Evolutionary conservation across 2,888 invertebrate genomes (phyloP).

Genomic region (Anorthoa munda): DNA sequence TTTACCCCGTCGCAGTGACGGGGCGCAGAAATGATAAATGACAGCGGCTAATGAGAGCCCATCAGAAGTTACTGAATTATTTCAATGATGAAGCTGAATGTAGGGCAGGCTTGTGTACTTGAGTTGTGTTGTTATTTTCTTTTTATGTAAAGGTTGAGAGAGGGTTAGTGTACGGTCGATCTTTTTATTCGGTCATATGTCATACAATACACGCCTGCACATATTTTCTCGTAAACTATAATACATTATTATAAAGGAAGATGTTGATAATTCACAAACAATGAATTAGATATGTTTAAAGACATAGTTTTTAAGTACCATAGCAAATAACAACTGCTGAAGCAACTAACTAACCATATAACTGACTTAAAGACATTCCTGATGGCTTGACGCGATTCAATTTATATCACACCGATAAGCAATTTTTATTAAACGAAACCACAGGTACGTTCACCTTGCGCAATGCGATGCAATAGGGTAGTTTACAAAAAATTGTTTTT

Average conservation of each 20-base stretch:
- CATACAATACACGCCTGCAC: not conserved
- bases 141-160: slow-evolving; percentile 20
- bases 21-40: slow-evolving; percentile 72
- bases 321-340: not conserved
- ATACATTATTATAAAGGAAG: not conserved
- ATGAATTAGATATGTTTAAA: no score
- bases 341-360: not conserved
- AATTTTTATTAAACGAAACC: no score
- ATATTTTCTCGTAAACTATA: not conserved
- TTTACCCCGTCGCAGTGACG: slow-evolving; percentile 59
- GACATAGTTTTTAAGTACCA: not conserved
- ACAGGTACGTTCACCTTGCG: no score
- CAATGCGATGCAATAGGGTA: no score
- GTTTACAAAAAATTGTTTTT: no score
- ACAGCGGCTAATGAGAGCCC: slow-evolving; percentile 74
- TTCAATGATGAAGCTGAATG: slow-evolving; percentile 70
- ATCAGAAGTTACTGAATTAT: slow-evolving; percentile 77
- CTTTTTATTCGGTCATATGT: not conserved
- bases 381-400: no score
- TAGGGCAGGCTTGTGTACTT: slow-evolving; percentile 42
- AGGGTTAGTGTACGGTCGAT: not conserved
- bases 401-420: no score
- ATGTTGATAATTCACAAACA: not conserved
- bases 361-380: not conserved
- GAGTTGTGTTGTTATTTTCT: slow-evolving; percentile 35